These are phyloP conservation scores for Alfaro cultratus DNA, from an alignment of 2,797 vertebrate species.

Conservation along the genomic window DNA sequence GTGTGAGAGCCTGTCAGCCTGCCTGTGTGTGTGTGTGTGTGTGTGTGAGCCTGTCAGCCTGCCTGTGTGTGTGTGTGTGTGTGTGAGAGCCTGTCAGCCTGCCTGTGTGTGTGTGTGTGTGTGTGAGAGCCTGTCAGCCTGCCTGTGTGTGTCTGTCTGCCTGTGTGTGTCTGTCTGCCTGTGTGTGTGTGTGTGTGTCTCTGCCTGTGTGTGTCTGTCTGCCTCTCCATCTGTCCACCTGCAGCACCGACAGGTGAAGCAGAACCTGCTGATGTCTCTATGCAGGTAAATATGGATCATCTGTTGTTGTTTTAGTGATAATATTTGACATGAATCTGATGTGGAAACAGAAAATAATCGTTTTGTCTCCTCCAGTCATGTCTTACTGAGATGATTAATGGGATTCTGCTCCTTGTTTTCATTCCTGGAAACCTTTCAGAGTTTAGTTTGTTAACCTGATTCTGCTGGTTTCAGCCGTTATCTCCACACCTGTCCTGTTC, in stretches of 20 bases:
- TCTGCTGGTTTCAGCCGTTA: not conserved
- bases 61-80: slow-evolving; percentile 42
- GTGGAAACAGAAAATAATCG: not conserved
- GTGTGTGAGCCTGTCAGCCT: no score
- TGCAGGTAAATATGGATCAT: not conserved
- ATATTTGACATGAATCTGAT: not conserved
- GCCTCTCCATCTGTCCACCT: slow-evolving; percentile 60
- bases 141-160: not conserved
- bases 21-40: slow-evolving; percentile 4
- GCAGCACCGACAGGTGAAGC: slow-evolving; percentile 22
- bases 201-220: not conserved
- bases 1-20: not conserved
- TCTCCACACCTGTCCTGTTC: not conserved
- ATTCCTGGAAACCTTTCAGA: not conserved
- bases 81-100: slow-evolving; percentile 20
- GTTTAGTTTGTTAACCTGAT: not conserved
- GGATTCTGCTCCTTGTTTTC: not conserved
- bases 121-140: no score
- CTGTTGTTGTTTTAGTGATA: not conserved
- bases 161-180: slow-evolving; percentile 51
- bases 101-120: slow-evolving; percentile 15
- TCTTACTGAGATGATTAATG: not conserved
- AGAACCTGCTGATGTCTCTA: not conserved
- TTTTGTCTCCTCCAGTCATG: not conserved
- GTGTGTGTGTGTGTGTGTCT: slow-evolving; percentile 23